These are phyloP conservation scores for Laticauda laticaudata DNA, from an alignment of 2,113 vertebrate genomes.

Conservation along the genomic window DNA sequence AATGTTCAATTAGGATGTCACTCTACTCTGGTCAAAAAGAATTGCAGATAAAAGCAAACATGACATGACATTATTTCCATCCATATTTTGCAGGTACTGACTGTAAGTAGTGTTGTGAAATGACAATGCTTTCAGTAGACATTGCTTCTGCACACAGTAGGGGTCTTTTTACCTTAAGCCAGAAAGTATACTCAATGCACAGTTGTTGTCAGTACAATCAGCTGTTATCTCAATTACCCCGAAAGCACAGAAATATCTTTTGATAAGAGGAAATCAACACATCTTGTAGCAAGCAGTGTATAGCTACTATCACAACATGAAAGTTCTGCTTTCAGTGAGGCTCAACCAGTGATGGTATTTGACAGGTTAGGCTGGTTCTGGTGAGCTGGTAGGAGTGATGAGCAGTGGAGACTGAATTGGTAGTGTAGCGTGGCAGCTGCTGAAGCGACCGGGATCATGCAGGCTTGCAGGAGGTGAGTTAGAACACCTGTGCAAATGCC, in stretches of 20 bases:
- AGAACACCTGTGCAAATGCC: no score
- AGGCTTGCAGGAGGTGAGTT: no score
- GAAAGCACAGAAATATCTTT: slow-evolving; percentile 18
- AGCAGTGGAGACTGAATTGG: no score
- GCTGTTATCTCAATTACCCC: slow-evolving; percentile 24
- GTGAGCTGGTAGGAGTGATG: no score
- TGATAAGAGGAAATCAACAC: slow-evolving; percentile 29
- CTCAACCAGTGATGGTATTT: neutral
- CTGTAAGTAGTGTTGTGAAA: slow-evolving; percentile 9
- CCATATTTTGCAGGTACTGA: neutral
- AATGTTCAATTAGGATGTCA: neutral
- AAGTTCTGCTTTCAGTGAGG: neutral
- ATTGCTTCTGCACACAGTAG: slow-evolving; percentile 10
- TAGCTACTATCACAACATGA: neutral
- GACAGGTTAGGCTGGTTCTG: no score
- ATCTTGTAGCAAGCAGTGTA: slow-evolving; percentile 16
- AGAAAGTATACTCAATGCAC: slow-evolving; percentile 19
- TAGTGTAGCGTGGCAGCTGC: no score
- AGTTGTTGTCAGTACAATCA: slow-evolving; percentile 16
- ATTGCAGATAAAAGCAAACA: neutral
- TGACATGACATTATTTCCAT: neutral
- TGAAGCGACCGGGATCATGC: no score
- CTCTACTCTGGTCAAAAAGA: neutral
- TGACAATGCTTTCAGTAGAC: slow-evolving; percentile 18
- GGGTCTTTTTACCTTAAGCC: neutral